A percentile compares a stretch with the other conserved stretches of the same genome.
phyloP scores from a whole-genome alignment of 2,113 vertebrate species.

The Centropus unirufus region DNA sequence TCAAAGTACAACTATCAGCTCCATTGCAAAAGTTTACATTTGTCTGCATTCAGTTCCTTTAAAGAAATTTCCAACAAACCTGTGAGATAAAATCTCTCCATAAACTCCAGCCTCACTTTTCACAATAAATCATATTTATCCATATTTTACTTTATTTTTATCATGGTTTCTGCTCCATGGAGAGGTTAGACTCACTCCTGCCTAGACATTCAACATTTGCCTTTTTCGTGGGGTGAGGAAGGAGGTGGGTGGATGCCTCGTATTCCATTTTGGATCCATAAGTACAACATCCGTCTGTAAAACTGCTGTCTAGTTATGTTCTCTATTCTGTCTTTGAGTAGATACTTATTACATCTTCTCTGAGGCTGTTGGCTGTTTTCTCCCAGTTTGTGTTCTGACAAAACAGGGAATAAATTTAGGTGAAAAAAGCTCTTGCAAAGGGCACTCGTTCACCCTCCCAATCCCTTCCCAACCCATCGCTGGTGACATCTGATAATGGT shows the following conservation, averaged over 20 bases:
- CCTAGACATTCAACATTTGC: background rate
- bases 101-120: background rate
- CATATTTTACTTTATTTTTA: background rate
- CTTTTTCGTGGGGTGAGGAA: background rate
- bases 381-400: background rate
- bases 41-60: background rate
- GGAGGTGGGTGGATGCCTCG: too few species aligned
- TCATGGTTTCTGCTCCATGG: background rate
- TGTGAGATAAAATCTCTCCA: background rate
- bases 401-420: background rate
- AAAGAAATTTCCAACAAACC: background rate
- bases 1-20: background rate
- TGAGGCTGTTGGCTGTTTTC: background rate
- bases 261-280: background rate
- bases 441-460: background rate
- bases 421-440: background rate
- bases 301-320: background rate
- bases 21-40: background rate
- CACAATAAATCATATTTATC: background rate
- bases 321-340: background rate
- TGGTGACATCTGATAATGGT: slow-evolving; percentile 15
- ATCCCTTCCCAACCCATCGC: background rate
- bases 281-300: background rate
- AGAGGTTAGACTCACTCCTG: background rate
- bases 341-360: background rate